Base-by-base conservation (phyloP, 1,140 invertebrate genomes). In the Xylocopa sonorina region DNA sequence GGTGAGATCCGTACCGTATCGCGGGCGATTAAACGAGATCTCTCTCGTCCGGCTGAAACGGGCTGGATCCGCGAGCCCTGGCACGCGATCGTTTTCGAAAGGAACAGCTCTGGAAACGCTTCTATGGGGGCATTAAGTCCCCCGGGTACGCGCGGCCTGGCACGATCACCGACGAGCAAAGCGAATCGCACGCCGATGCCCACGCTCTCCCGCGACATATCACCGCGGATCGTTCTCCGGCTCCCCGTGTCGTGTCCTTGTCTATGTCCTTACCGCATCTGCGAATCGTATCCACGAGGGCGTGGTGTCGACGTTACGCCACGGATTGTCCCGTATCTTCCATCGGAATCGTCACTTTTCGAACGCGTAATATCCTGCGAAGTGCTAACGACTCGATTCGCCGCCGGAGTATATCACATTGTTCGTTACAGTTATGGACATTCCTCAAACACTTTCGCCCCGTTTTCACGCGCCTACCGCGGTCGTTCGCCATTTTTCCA, bases 1-100 rank as follows among this genome's bases (percentile, higher is more conserved):
- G 55, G 69, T 60, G 38, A 38, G 76, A 80, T 76, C 73, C 60
- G 71, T 68, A 21, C 60, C 67, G 78, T 74, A 74, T 80, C 58
- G 74, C 34, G 46, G 43, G 41, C 64, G 67, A 81, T 85, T 74
- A 81, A 87, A 73, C 78, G 81, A 78, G 81, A 81, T 76, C 77
- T 81, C 77, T 81, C 74, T 80, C 46, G 71, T 60, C 48, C 66
- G n/a, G n/a, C 16, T 9, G 60, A 48, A n/a, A 64, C 46, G 69
- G 63, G 74, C 69, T 34, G 71, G 74, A 87, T 87, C 72, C 78
- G 63, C 60, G 50, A 57, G n/a, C n/a, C n/a, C 58, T 60, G 73
- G 73, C 85, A 85, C 82, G 86, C 82, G 85, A 84, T 87, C 85
- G 43, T 86, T 86, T 84, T 75, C 78, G 71, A 73, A 50, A 81